phyloP scores from a whole-genome alignment of 2,888 invertebrate species.

The Masnerella sp. region DNA sequence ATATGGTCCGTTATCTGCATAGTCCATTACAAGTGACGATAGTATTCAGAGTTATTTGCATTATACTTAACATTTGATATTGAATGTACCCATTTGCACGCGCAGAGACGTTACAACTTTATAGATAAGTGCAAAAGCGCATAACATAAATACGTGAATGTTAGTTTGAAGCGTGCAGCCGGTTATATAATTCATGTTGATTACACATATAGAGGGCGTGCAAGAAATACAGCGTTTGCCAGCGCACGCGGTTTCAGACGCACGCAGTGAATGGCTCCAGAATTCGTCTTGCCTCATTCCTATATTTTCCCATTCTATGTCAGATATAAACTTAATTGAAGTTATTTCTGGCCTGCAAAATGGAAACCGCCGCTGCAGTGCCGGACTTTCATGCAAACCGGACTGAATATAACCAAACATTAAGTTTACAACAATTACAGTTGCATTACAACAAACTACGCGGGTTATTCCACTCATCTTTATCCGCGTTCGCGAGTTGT shows the following conservation, averaged over 20 bases:
- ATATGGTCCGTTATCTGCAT: not conserved
- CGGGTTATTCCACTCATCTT: slow-evolving; percentile 15
- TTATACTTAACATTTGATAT: slow-evolving; percentile 18
- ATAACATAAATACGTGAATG: slow-evolving; percentile 20
- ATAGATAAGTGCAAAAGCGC: slow-evolving; percentile 21
- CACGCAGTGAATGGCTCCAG: slow-evolving; percentile 20
- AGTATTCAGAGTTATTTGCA: slow-evolving; percentile 9
- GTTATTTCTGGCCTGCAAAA: slow-evolving; percentile 45
- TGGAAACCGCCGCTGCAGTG: slow-evolving; percentile 24
- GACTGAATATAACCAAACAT: slow-evolving; percentile 37
- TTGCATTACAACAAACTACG: slow-evolving; percentile 3
- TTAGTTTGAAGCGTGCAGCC: slow-evolving; percentile 1
- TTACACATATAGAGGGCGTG: slow-evolving; percentile 17
- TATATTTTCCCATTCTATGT: slow-evolving; percentile 41
- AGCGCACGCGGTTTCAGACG: slow-evolving; percentile 26
- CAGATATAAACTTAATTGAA: slow-evolving; percentile 50
- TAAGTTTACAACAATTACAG: slow-evolving; percentile 27
- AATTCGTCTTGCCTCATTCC: slow-evolving; percentile 40
- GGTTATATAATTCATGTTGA: slow-evolving; percentile 27
- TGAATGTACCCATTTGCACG: slow-evolving; percentile 8
- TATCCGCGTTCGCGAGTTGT: slow-evolving; percentile 1
- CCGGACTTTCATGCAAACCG: slow-evolving; percentile 2
- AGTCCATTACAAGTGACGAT: not conserved
- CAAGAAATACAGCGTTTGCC: slow-evolving; percentile 21
- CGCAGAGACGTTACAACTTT: slow-evolving; percentile 12